These are phyloP conservation scores for Muschampia plurimacula DNA, from an alignment of 2,888 invertebrate species.

Conservation along the genomic window DNA sequence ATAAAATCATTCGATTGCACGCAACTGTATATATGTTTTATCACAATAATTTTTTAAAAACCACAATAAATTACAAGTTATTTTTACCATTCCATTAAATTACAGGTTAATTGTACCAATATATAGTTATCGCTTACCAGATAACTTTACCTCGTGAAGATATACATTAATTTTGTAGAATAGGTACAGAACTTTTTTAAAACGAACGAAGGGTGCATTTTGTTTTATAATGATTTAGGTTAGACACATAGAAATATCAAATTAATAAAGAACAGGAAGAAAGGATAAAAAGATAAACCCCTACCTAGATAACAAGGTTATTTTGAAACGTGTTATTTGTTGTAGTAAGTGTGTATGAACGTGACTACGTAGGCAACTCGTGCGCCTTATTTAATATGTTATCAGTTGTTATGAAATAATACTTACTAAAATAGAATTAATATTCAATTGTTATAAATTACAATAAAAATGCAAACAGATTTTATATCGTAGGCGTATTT, in stretches of 20 bases:
- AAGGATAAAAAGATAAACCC: not conserved
- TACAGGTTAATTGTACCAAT: not conserved
- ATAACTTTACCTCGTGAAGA: not conserved
- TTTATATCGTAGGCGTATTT: no score
- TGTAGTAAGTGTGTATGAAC: not conserved
- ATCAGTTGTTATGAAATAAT: not conserved
- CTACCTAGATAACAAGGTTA: conserved; percentile 2
- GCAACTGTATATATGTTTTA: conserved; percentile 3
- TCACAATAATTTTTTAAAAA: conserved; percentile 4
- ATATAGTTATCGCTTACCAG: conserved; percentile 11
- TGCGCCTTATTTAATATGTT: not conserved
- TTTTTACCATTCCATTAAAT: no score
- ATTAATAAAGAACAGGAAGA: not conserved
- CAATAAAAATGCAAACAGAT: no score
- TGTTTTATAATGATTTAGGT: not conserved
- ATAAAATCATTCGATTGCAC: conserved; percentile 33
- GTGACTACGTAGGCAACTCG: not conserved
- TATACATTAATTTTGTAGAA: not conserved
- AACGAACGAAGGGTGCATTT: no score
- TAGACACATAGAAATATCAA: not conserved
- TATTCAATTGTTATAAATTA: no score
- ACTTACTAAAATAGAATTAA: no score
- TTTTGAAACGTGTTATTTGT: not conserved
- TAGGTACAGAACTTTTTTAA: not conserved
- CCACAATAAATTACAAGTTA: conserved; percentile 25